These are phyloP conservation scores for Candoia aspera DNA, from an alignment of 2,113 vertebrate species.

Conservation along the genomic window DNA sequence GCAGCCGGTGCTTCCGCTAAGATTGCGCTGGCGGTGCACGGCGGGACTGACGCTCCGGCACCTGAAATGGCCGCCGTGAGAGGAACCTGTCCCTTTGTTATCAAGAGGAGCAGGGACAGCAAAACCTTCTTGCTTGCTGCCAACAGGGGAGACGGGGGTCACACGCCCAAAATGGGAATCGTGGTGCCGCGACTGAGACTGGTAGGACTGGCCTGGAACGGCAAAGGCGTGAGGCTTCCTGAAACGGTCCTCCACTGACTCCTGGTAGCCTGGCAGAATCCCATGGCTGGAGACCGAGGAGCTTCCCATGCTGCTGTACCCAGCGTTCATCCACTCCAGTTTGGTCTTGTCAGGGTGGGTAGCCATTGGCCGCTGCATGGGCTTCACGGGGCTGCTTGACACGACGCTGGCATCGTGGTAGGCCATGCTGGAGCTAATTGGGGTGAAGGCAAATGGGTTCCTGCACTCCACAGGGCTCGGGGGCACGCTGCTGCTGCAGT, in stretches of 20 bases:
- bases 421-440: slow-evolving; percentile 93
- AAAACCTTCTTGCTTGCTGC: slow-evolving; percentile 91
- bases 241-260: slow-evolving; percentile 95
- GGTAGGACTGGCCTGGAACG: slow-evolving; percentile 91
- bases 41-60: slow-evolving; percentile 97
- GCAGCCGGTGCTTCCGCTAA: slow-evolving; percentile 83
- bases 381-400: slow-evolving; percentile 95
- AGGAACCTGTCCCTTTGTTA: slow-evolving; percentile 80
- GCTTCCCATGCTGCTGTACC: slow-evolving; percentile 77
- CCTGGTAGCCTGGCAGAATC: slow-evolving; percentile 92
- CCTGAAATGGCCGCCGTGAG: slow-evolving; percentile 80
- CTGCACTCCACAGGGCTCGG: slow-evolving; percentile 97
- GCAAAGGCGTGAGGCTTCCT: slow-evolving; percentile 97
- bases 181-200: slow-evolving; percentile 85
- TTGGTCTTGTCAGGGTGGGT: slow-evolving; percentile 97
- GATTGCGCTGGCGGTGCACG: slow-evolving; percentile 90
- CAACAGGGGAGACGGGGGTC: slow-evolving; percentile 92
- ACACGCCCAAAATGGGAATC: slow-evolving; percentile 89
- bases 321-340: slow-evolving; percentile 97
- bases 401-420: slow-evolving; percentile 91
- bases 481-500: slow-evolving; percentile 94
- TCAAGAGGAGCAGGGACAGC: slow-evolving; percentile 96
- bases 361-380: slow-evolving; percentile 97
- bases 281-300: slow-evolving; percentile 80
- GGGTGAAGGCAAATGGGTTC: slow-evolving; percentile 96